Evolutionary conservation across 2,113 vertebrate genomes (phyloP).

Genomic region (Peromyscus maniculatus): DNA sequence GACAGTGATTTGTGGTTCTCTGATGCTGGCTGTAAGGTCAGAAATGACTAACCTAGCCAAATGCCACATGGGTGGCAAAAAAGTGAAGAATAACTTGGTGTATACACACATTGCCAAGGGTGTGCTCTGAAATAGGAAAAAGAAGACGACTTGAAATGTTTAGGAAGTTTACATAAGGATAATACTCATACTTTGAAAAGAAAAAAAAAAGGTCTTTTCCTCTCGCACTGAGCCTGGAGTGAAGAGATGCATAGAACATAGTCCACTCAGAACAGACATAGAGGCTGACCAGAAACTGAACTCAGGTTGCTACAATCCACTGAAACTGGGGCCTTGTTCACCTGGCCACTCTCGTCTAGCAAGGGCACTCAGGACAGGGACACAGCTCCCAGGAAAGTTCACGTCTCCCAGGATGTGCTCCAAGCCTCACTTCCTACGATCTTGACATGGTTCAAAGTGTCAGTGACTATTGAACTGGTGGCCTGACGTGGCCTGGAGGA

Average conservation of each 20-base stretch:
- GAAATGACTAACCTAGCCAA: not conserved
- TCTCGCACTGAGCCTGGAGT: not conserved
- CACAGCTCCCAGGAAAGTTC: not conserved
- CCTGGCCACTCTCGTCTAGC: not conserved
- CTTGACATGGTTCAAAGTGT: too few relatives aligned
- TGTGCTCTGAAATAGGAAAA: not conserved
- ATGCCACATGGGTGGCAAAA: too few relatives aligned
- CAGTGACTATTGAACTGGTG: too few relatives aligned
- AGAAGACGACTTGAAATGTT: not conserved
- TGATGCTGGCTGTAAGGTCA: not conserved
- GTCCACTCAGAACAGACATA: fast-evolving
- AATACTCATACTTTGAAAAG: not conserved
- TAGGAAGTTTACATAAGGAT: not conserved
- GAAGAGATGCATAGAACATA: not conserved
- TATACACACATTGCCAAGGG: not conserved
- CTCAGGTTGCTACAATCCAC: not conserved
- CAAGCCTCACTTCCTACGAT: not conserved
- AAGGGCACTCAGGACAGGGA: not conserved
- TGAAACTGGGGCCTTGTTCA: not conserved
- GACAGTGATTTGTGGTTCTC: not conserved
- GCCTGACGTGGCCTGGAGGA: not conserved
- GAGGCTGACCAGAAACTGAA: not conserved
- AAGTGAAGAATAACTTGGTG: not conserved
- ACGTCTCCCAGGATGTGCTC: not conserved
- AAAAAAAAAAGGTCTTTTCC: not conserved